These are phyloP conservation scores for Psilopogon haemacephalus DNA, from an alignment of 2,113 vertebrate genomes.

Conservation along the genomic window DNA sequence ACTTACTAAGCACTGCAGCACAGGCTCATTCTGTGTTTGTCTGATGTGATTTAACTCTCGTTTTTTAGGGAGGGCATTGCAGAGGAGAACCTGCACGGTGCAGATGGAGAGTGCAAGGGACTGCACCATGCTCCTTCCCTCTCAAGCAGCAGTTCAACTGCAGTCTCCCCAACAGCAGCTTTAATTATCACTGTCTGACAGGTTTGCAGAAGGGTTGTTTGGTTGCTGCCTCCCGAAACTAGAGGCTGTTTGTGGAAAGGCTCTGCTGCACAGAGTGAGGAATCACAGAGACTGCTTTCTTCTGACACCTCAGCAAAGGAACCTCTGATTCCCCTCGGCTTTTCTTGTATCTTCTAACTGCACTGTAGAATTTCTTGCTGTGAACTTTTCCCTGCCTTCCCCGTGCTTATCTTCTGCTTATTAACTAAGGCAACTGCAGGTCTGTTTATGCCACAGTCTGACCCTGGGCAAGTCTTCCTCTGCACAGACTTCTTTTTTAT, in stretches of 20 bases:
- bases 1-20: conserved; percentile 58
- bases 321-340: not conserved
- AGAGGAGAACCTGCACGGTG: not conserved
- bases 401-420: not conserved
- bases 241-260: not conserved
- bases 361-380: not conserved
- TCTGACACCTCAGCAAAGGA: not conserved
- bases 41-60: conserved; percentile 56
- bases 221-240: not conserved
- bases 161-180: not conserved
- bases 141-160: not conserved
- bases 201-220: not conserved
- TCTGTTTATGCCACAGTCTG: not conserved
- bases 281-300: not conserved
- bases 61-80: conserved; percentile 41
- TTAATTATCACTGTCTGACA: conserved; percentile 42
- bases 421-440: not conserved
- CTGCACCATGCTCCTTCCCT: not conserved
- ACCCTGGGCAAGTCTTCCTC: not conserved
- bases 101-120: not conserved
- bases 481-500: not conserved
- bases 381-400: not conserved
- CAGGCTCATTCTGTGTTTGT: conserved; percentile 59
- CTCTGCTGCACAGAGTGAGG: conserved; percentile 4
- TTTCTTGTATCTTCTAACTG: not conserved